Base-by-base conservation (phyloP, 2,888 invertebrate genomes). In the Xylophagus ater region DNA sequence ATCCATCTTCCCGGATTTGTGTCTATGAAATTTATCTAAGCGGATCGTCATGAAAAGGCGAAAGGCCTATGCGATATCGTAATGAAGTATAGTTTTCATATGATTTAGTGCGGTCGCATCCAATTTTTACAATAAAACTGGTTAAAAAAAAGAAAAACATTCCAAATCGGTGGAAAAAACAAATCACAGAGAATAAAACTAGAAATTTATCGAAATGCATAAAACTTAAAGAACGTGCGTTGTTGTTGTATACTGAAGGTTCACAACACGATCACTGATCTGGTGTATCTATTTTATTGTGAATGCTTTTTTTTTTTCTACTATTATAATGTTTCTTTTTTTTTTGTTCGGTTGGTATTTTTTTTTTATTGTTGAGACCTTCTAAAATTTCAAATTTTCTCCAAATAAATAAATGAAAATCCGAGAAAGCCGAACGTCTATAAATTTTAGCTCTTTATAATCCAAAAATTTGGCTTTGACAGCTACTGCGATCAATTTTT, bases 391-490 rank as follows among this genome's bases (percentile, higher is more conserved):
- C 28, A 19, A 12, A 33, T 24, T 28, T 25, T 28, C 20, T 21
- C 32, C 21, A 39, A 39, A 33, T 28, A 32, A 39, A 32, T 33
- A 39, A 39, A 39, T 28, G 33, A 40, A 40, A 36, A 32, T 37
- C 35, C 31, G 37, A 41, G 31, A 41, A 41, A 41, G 37, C 44
- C 44, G 42, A 46, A 46, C 42, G 42, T 29, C 43, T 26, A 44
- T 46, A 46, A 46, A 46, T 46, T 46, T 46, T 31, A 26, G 20
- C 32, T 44, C 44, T 46, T 46, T 46, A 46, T 44, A 44, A 46
- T 46, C 44, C 38, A 42, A 46, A 46, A 44, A 44, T 42, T 40
- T 40, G 32, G 37, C 42, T 46, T 46, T 46, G 46, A 46, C 46
- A 46, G 42, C 44, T 37, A 42, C 44, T 38, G 46, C 44, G 41